These are phyloP conservation scores for Felis catus DNA, from an alignment of 2,113 vertebrate genomes.

Conservation along the genomic window DNA sequence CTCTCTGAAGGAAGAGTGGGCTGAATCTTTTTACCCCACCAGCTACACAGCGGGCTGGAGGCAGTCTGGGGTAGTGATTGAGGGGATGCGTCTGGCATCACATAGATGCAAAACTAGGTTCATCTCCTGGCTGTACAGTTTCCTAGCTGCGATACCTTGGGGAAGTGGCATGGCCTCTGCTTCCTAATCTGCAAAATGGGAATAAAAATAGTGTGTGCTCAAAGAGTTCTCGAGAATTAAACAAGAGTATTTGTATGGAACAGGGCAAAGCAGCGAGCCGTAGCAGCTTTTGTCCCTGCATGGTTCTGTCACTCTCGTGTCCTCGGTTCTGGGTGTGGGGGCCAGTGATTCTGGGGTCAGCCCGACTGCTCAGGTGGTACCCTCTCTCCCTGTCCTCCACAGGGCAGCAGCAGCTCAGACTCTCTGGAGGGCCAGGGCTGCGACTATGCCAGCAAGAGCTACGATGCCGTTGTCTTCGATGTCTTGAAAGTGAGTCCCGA, in stretches of 20 bases:
- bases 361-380: neutral
- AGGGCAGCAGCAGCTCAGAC: constrained; percentile 98
- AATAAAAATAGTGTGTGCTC: neutral
- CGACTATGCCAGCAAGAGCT: constrained; percentile 95
- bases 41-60: neutral
- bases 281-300: neutral
- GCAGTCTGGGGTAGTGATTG: neutral
- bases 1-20: neutral
- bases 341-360: neutral
- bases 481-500: constrained; percentile 97
- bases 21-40: neutral
- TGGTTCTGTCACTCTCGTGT: fast-evolving
- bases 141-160: neutral
- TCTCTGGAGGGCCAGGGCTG: constrained; percentile 94
- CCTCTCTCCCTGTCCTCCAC: constrained; percentile 39
- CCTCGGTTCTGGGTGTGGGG: neutral
- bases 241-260: neutral
- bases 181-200: neutral
- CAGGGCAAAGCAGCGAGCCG: fast-evolving
- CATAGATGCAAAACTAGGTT: neutral
- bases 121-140: neutral
- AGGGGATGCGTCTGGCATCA: neutral
- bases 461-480: constrained; percentile 96
- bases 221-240: neutral
- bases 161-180: neutral